A percentile compares a stretch with the other conserved stretches of the same genome.
Conservation (phyloP, 2,113 vertebrate genomes). For the Pelecanus crispus region DNA sequence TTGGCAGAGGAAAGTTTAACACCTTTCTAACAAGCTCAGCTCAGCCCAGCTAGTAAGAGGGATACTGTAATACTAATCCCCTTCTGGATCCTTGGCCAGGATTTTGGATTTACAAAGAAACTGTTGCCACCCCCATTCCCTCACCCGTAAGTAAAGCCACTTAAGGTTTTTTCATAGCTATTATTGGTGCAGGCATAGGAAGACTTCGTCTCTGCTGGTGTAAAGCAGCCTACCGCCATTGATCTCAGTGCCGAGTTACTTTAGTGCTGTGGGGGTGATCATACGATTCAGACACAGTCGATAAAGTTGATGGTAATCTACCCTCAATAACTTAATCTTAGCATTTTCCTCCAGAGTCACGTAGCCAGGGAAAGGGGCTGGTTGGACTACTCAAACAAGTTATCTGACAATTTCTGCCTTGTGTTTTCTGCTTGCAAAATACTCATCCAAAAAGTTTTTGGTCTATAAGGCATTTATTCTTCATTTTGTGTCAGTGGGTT, state of each 20-base stretch:
- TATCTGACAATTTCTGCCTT: not conserved
- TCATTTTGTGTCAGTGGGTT: not conserved
- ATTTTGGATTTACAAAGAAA: conserved; percentile 11
- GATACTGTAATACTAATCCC: not conserved
- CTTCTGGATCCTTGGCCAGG: conserved; percentile 23
- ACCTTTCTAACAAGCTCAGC: conserved; percentile 51
- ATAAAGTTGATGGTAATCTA: conserved; percentile 4
- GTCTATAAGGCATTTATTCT: not conserved
- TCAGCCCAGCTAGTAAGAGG: not conserved
- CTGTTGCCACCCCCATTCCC: not conserved
- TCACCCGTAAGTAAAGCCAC: conserved; percentile 14
- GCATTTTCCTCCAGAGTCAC: not conserved
- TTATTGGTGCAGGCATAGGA: conserved; percentile 2
- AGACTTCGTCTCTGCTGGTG: not conserved
- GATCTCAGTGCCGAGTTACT: not conserved
- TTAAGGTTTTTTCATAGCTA: not conserved
- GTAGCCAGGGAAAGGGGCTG: not conserved
- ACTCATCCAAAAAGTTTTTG: not conserved
- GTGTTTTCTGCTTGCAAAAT: not conserved
- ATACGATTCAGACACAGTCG: not conserved
- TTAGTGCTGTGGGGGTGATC: not conserved
- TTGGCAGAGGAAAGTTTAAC: conserved; percentile 48
- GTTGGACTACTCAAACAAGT: not conserved
- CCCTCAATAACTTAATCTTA: not conserved
- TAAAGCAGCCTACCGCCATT: not conserved